Conservation (phyloP, 1,140 invertebrate species). For the Hesperophylax magnus region DNA sequence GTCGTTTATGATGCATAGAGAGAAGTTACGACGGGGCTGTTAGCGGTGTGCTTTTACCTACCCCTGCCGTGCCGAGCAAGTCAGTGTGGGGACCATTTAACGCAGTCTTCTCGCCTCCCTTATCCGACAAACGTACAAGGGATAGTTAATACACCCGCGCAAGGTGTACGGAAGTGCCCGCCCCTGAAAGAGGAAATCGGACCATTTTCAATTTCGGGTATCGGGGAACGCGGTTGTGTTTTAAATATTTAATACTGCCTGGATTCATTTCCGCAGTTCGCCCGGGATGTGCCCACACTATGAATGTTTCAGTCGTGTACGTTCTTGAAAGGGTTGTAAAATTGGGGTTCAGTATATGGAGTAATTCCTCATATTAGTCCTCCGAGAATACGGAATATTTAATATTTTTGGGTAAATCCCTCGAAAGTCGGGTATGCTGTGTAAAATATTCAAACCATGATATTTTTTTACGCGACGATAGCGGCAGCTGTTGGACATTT, state of each 20-base stretch:
- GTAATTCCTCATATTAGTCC: constrained; percentile 22
- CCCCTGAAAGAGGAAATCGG: constrained; percentile 19
- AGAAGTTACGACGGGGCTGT: too few species aligned
- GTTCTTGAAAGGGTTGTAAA: constrained; percentile 38
- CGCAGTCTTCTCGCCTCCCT: neutral
- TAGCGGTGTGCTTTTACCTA: too few species aligned
- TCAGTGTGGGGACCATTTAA: neutral
- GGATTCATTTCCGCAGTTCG: constrained; percentile 38
- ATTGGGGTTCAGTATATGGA: constrained; percentile 25
- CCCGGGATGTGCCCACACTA: constrained; percentile 16
- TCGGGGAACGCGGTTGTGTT: constrained; percentile 41
- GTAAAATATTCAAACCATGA: too few species aligned
- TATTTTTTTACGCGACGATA: too few species aligned
- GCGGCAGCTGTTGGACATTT: too few species aligned
- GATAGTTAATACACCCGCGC: neutral
- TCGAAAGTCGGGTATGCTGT: too few species aligned
- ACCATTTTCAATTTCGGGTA: constrained; percentile 19
- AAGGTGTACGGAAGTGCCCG: constrained; percentile 2
- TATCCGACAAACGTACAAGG: neutral
- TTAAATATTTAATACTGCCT: constrained; percentile 42
- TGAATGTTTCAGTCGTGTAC: constrained; percentile 19
- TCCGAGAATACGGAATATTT: constrained; percentile 21
- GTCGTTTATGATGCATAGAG: too few species aligned
- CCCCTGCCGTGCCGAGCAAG: too few species aligned
- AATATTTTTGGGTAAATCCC: neutral